Conservation (phyloP, 2,888 invertebrate genomes). For the Coremacera marginata region DNA sequence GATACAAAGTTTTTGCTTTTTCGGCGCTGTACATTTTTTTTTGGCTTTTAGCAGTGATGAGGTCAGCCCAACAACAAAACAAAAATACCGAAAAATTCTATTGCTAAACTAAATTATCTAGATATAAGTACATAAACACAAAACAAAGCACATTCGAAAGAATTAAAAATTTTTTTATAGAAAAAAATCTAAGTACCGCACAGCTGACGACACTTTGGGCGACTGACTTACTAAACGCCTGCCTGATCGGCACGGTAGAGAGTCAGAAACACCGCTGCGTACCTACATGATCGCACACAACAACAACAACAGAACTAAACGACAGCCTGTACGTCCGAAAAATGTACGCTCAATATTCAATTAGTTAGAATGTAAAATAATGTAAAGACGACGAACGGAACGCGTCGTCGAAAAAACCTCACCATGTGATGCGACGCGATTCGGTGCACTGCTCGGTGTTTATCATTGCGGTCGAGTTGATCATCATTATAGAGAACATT, state of each 20-base stretch:
- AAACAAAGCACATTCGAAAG: neutral
- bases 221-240: neutral
- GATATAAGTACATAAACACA: neutral
- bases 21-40: neutral
- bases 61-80: constrained; percentile 1
- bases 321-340: constrained; percentile 18
- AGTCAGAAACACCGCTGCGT: neutral
- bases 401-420: neutral
- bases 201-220: constrained; percentile 36
- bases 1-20: constrained; percentile 4
- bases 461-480: neutral
- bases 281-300: constrained; percentile 14
- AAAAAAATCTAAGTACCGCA: constrained; percentile 18
- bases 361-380: constrained; percentile 13
- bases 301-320: constrained; percentile 14
- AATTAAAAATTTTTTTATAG: neutral
- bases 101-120: neutral
- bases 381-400: neutral
- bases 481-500: neutral
- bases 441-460: neutral
- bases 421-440: neutral
- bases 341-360: constrained; percentile 23
- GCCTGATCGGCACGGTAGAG: neutral
- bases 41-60: neutral
- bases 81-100: neutral